These are phyloP conservation scores for Opisthograptis luteolata DNA, from an alignment of 2,888 invertebrate genomes.

Conservation along the genomic window DNA sequence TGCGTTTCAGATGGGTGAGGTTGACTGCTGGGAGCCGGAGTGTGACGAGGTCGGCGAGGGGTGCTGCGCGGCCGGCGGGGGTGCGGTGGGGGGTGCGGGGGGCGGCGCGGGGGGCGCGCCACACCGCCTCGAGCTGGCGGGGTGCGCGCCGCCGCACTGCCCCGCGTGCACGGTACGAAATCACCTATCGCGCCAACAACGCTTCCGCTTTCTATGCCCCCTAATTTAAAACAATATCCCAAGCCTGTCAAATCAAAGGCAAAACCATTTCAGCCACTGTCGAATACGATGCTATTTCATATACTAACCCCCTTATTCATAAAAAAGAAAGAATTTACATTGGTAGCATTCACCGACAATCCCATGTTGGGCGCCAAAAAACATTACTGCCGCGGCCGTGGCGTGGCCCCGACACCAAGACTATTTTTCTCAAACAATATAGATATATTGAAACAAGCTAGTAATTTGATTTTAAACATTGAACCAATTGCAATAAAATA, in stretches of 20 bases:
- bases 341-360: too few relatives aligned
- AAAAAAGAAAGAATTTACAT: too few relatives aligned
- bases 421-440: too few relatives aligned
- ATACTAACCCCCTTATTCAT: too few relatives aligned
- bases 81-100: conserved; percentile 75
- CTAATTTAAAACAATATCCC: background rate
- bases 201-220: conserved; percentile 13
- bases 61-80: conserved; percentile 85
- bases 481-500: too few relatives aligned
- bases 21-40: conserved; percentile 94
- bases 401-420: too few relatives aligned
- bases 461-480: too few relatives aligned
- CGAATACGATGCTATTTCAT: too few relatives aligned
- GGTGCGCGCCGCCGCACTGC: conserved; percentile 89
- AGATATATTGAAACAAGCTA: too few relatives aligned
- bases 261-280: too few relatives aligned
- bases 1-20: conserved; percentile 88
- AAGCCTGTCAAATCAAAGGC: background rate
- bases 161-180: conserved; percentile 80
- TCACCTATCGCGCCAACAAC: conserved; percentile 7
- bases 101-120: conserved; percentile 82
- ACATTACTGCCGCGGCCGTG: too few relatives aligned
- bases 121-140: conserved; percentile 85
- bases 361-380: too few relatives aligned
- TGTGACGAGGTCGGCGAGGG: conserved; percentile 90